Evolutionary conservation across 2,888 invertebrate genomes (phyloP).

Genomic region (Ametastegia equiseti): DNA sequence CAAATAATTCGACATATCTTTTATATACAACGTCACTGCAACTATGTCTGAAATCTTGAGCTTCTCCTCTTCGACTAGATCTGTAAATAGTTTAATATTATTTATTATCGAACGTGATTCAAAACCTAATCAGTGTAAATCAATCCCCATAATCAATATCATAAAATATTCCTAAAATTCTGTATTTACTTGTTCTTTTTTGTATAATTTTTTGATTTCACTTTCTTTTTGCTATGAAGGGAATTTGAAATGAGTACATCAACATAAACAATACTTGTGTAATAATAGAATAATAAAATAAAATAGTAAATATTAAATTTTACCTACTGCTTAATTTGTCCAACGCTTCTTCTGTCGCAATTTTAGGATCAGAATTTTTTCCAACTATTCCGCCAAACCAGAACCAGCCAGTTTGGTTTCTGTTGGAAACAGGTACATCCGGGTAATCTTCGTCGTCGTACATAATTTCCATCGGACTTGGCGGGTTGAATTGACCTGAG

Average conservation of each 20-base stretch:
- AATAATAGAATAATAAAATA: neutral
- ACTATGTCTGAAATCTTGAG: constrained; percentile 81
- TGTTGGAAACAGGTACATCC: constrained; percentile 81
- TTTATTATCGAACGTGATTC: no score
- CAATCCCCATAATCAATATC: no score
- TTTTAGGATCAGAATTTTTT: constrained; percentile 80
- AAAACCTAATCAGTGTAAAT: no score
- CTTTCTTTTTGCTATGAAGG: neutral
- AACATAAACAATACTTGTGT: no score
- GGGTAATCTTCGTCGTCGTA: constrained; percentile 80
- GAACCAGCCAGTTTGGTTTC: constrained; percentile 88
- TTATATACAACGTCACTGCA: constrained; percentile 90
- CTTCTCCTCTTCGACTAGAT: constrained; percentile 70
- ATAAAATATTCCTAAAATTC: no score
- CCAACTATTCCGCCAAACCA: constrained; percentile 91
- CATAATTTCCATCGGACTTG: constrained; percentile 77
- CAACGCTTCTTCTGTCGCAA: constrained; percentile 85
- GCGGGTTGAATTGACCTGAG: constrained; percentile 76
- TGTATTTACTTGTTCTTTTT: neutral
- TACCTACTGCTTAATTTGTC: constrained; percentile 89
- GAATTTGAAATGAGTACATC: neutral
- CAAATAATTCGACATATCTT: constrained; percentile 88
- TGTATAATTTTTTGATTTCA: no score
- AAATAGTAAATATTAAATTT: constrained; percentile 60
- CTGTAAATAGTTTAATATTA: constrained; percentile 57